Percentiles rank a stretch among this genome's conserved stretches.
Evolutionary conservation across 2,113 vertebrate genomes (phyloP).

Genomic region (Lepus americanus): DNA sequence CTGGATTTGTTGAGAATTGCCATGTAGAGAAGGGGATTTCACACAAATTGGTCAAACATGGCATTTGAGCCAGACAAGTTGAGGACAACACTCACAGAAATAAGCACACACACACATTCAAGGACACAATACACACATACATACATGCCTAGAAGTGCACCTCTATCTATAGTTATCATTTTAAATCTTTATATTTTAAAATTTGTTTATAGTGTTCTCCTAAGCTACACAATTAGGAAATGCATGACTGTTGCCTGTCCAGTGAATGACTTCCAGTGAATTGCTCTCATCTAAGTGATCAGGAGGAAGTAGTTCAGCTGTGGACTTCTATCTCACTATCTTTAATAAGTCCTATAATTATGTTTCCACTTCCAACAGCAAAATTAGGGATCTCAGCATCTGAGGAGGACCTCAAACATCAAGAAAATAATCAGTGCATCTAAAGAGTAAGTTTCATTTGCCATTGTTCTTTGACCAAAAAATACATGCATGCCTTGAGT

Average conservation of each 20-base stretch:
- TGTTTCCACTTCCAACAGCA: neutral
- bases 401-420: neutral
- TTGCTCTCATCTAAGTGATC: neutral
- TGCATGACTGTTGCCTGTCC: neutral
- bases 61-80: neutral
- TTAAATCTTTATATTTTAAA: slow-evolving; percentile 25
- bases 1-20: slow-evolving; percentile 3
- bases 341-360: neutral
- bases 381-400: neutral
- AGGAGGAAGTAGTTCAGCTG: neutral
- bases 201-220: neutral
- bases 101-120: neutral
- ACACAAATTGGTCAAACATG: neutral
- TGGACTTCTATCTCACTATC: neutral
- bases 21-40: neutral
- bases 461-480: neutral
- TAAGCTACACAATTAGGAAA: neutral
- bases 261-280: neutral
- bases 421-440: neutral
- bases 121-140: neutral
- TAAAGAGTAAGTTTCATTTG: neutral
- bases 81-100: neutral
- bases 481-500: neutral
- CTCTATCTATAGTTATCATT: neutral
- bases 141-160: neutral